phyloP scores from a whole-genome alignment of 2,888 invertebrate species.

The Drosophila engyochracea region DNA sequence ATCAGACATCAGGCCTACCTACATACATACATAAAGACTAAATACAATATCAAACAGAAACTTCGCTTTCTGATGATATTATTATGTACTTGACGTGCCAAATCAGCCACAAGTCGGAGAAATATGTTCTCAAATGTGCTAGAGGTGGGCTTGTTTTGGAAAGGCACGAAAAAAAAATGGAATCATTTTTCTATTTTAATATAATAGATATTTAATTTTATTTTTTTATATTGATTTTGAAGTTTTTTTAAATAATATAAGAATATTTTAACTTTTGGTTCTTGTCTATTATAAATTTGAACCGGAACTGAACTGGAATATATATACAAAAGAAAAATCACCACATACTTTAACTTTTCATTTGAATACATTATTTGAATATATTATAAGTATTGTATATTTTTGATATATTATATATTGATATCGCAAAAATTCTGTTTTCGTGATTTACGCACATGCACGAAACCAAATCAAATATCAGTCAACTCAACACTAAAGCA shows the following conservation, averaged over 20 bases:
- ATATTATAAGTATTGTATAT: neutral
- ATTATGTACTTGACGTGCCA: constrained; percentile 56
- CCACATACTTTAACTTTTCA: neutral
- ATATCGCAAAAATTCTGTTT: neutral
- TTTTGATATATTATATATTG: neutral
- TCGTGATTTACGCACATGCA: neutral
- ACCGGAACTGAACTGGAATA: neutral
- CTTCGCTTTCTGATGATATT: constrained; percentile 58
- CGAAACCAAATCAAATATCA: constrained; percentile 1
- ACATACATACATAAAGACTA: constrained; percentile 13
- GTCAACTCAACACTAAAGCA: constrained; percentile 8
- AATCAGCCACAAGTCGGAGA: constrained; percentile 42
- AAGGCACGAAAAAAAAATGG: neutral
- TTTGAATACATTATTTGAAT: neutral
- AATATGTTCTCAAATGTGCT: constrained; percentile 12
- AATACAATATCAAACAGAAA: constrained; percentile 41
- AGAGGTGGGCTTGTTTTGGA: neutral
- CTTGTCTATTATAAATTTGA: neutral
- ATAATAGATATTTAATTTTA: neutral
- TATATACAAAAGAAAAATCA: neutral
- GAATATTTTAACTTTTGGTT: neutral
- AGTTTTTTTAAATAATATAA: neutral
- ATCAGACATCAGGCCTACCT: constrained; percentile 13
- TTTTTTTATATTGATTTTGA: neutral
- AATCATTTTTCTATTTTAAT: neutral